Evolutionary conservation across 2,888 invertebrate genomes (phyloP), one percentile per base, ranked within the genome.

Genomic region (Cactoblastis cactorum): DNA sequence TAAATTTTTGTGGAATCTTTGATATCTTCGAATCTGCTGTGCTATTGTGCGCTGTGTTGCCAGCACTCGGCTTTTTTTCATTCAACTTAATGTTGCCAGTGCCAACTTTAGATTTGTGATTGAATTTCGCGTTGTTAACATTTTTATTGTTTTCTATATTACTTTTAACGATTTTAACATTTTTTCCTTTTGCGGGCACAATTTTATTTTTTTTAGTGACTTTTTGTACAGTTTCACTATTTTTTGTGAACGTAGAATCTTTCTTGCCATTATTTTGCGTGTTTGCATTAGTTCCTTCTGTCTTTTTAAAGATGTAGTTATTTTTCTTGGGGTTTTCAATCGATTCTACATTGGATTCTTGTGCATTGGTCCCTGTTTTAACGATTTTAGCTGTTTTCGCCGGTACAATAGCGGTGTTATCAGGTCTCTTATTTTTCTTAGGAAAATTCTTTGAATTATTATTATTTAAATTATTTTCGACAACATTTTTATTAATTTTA

Each of bases 1-100:
- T 55, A 1, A 65, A n/a, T 24, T 62, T 69, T 45, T 69, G 71
- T 0, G 80, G 77, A 33, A 81, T 78, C 53, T 74, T 80, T 0
- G 80, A 66, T 0, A 49, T 53, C 33, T 54, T 61, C 1, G 17
- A 33, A 6, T 50, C 60, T 6, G 39, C 59, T 56, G 65, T 70
- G 54, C 18, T 19, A 1, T 65, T 63, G 32, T 61, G 63, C 6
- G 37, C 50, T 37, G 32, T 53, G 45, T 49, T 56, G 48, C 53
- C 48, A 53, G 50, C 32, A 18, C 47, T 53, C 11, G 47, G 43
- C 28, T 11, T 43, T 9, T 39, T 39, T 2, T 22, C 37, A 37
- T 17, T 39, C 28, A 45, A 12, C 28, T 50, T 53, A 8, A 41
- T 52, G 48, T 52, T 53, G 51, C 52, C 47, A 52, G 46, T 8